Base-by-base conservation (phyloP, 2,888 invertebrate genomes). In the Drosophila melanosoma region DNA sequence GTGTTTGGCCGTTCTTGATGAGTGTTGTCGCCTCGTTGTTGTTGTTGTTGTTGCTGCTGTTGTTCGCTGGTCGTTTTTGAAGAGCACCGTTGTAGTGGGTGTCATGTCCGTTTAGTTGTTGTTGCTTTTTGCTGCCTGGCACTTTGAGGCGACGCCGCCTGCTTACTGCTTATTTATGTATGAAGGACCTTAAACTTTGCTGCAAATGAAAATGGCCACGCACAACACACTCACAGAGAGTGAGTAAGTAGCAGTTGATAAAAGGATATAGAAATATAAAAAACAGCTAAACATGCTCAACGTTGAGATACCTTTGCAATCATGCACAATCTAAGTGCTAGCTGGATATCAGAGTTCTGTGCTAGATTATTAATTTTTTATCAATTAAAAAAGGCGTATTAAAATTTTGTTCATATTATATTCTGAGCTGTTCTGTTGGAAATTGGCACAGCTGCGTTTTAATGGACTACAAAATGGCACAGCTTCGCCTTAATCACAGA, bases 161-260 rank as follows among this genome's bases (percentile, higher is more conserved):
- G 79, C 72, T 79, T 83, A 86, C 83, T 86, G 77, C 89, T 87
- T 86, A 90, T 87, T 87, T 90, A 90, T 87, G 86, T 87, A 90
- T 90, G 90, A 85, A 90, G 90, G 82, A 87, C 87, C 90, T 87
- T 87, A 88, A 87, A 90, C 90, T 87, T 88, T 87, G 82, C 77
- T 77, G 83, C 74, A 78, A 82, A 89, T 84, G 82, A 84, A 88
- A 89, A 87, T 87, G 84, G 84, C 75, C 76, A 68, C 69, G 80
- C 62, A 69, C 53, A 68, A 6, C 63, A 64, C 38, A 40, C n/a
- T 42, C 52, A 69, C 48, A 23, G 23, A 60, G 12, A 54, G 2
- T 8, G 61, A 68, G 42, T 15, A 33, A 58, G 35, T 45, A 64
- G 54, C 48, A 63, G 51, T 45, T 58, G 49, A 63, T 68, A 38